Conservation (phyloP, 2,113 vertebrate genomes). For the Melanostigma gelatinosum region DNA sequence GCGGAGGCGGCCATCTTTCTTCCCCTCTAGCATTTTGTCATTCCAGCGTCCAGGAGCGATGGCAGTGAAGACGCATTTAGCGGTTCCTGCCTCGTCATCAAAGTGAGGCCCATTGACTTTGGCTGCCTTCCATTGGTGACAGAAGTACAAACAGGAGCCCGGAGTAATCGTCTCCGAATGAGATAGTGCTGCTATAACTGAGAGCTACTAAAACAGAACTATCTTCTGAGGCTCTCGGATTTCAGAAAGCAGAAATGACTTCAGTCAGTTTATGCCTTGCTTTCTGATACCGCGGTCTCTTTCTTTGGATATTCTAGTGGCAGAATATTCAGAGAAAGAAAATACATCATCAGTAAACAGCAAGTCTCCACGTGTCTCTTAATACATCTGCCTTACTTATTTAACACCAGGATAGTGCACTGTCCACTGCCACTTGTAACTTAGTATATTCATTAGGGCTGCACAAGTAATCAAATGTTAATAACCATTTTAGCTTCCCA, state of each 20-base stretch:
- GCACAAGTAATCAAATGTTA: not conserved
- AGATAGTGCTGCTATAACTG: conserved; percentile 52
- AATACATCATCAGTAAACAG: not conserved
- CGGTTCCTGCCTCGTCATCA: conserved; percentile 78
- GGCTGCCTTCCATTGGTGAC: conserved; percentile 66
- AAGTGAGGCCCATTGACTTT: conserved; percentile 75
- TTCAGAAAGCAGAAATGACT: conserved; percentile 16
- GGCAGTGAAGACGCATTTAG: conserved; percentile 65
- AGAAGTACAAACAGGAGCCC: conserved; percentile 64
- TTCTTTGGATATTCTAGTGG: not conserved
- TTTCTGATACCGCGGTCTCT: not conserved
- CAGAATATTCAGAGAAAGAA: not conserved
- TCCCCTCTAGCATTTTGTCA: conserved; percentile 51
- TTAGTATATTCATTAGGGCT: not conserved
- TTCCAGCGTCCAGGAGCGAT: conserved; percentile 55
- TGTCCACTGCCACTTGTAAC: not conserved
- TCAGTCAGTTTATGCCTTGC: conserved; percentile 6
- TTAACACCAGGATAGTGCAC: not conserved
- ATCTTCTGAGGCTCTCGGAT: conserved; percentile 39
- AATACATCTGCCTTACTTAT: not conserved
- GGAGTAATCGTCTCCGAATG: conserved; percentile 54
- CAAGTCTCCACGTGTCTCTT: not conserved
- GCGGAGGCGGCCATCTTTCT: conserved; percentile 60
- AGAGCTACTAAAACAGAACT: conserved; percentile 21
- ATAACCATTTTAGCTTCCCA: not conserved